Base-by-base conservation (phyloP, 2,797 vertebrate species). In the Onychomys torridus region DNA sequence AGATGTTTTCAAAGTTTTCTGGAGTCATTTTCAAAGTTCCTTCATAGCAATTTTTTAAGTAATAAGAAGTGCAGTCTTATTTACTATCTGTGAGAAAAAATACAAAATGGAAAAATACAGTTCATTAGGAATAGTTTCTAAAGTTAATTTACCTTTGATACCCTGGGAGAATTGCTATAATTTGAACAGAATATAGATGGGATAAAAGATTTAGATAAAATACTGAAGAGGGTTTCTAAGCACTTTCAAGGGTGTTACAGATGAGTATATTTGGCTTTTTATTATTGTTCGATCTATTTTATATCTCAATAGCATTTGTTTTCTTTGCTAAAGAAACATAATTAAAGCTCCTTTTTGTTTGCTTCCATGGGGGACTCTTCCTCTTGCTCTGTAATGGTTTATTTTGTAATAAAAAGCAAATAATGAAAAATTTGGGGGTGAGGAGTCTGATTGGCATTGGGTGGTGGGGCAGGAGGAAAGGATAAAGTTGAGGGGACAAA, bases 301-400 rank as follows among this genome's bases (percentile, higher is more conserved):
- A 91, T 46, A 91, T 67, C 43, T 97, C 59, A 81, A 77, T 4
- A 34, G 21, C 29, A 63, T 94, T 71, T 77, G 32, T 76, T 92
- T 93, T 96, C 25, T 71, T 88, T 90, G 76, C 46, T 87, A 67
- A 97, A 89, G 49, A 81, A n/a, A n/a, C 27, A 67, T 25, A 93
- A 63, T 81, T 78, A n/a, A 71, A 67, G 79, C 12, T 46, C 69
- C 25, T 61, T 89, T 95, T 78, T 34, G 32, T 81, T 95, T 94
- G 78, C 40, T 49, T 12, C 23, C n/a, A 17, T 34, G 82, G 29
- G 46, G 37, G 86, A 83, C 52, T 32, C n/a, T 55, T 92, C 78
- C 55, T 91, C 59, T 37, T 90, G 27, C 21, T 96, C 49, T 83
- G 85, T 29, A 89, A 89, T 46, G 49, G 25, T 91, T 93, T 87